These are phyloP conservation scores for Eurystomus gularis DNA, from an alignment of 2,113 vertebrate species.

Conservation along the genomic window DNA sequence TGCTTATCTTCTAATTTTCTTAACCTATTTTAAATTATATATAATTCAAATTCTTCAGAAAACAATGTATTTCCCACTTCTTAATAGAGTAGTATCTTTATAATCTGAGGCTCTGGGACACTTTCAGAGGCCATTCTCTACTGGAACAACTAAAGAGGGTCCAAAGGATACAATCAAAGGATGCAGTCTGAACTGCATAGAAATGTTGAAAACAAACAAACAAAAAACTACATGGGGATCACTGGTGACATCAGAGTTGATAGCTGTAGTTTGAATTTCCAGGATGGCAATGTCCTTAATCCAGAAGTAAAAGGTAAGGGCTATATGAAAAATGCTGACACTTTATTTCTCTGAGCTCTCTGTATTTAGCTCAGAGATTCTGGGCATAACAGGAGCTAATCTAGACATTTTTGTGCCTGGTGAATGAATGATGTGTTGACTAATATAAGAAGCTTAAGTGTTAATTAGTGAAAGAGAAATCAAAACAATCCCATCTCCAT, in stretches of 20 bases:
- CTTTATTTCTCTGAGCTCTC: background rate
- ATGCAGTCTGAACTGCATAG: background rate
- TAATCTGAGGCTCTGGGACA: background rate
- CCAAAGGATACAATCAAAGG: background rate
- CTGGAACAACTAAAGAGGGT: background rate
- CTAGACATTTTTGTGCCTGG: background rate
- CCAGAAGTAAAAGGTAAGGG: background rate
- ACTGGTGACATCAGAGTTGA: background rate
- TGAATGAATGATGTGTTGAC: background rate
- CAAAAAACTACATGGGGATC: background rate
- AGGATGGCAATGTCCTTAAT: background rate
- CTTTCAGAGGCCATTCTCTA: background rate
- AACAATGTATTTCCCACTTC: background rate
- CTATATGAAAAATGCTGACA: background rate
- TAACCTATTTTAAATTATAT: background rate
- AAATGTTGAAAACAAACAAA: background rate
- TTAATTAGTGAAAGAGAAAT: background rate
- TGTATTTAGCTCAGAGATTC: background rate
- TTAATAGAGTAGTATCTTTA: background rate
- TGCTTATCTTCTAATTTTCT: background rate
- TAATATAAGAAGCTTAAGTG: background rate
- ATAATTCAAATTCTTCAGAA: background rate
- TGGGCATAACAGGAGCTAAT: background rate
- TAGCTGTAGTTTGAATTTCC: background rate
- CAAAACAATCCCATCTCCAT: background rate